These are phyloP conservation scores for Drosophila sulfurigaster DNA, from an alignment of 1,140 invertebrate species.

Conservation along the genomic window DNA sequence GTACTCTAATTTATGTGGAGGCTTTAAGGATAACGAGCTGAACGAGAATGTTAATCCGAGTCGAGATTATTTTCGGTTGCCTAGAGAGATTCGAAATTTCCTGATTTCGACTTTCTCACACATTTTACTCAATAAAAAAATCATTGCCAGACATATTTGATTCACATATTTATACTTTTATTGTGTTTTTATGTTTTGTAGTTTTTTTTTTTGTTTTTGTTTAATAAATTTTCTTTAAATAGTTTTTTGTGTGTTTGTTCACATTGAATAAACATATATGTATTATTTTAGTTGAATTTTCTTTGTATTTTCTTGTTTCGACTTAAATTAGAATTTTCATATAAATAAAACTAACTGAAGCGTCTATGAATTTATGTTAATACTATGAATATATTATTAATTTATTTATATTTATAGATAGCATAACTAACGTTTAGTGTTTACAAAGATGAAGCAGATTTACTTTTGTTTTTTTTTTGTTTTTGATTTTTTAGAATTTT, in stretches of 20 bases:
- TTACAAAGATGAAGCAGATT: constrained; percentile 59
- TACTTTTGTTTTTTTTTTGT: constrained; percentile 32
- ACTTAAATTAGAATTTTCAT: constrained; percentile 47
- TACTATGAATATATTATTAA: constrained; percentile 71
- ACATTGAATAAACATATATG: constrained; percentile 63
- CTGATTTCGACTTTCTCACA: not conserved
- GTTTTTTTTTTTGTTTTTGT: constrained; percentile 36
- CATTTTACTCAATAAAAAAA: constrained; percentile 19
- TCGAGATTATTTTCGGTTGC: not conserved
- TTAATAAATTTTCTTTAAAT: constrained; percentile 59
- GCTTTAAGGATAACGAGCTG: constrained; percentile 5
- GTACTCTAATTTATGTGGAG: constrained; percentile 14
- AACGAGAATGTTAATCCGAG: not conserved
- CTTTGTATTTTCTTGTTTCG: constrained; percentile 44
- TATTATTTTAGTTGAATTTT: constrained; percentile 51
- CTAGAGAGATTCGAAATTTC: not conserved
- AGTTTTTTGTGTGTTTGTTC: constrained; percentile 51
- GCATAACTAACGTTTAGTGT: constrained; percentile 67
- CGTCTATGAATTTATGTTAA: constrained; percentile 82
- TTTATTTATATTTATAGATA: constrained; percentile 48
- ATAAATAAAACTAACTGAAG: constrained; percentile 81
- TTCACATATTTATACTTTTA: constrained; percentile 74
- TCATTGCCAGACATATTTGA: constrained; percentile 32
- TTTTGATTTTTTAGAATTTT: constrained; percentile 52
- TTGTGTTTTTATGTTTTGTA: constrained; percentile 53